phyloP scores from a whole-genome alignment of 2,888 invertebrate genomes.

The Caenorhabditis sulstoni region DNA sequence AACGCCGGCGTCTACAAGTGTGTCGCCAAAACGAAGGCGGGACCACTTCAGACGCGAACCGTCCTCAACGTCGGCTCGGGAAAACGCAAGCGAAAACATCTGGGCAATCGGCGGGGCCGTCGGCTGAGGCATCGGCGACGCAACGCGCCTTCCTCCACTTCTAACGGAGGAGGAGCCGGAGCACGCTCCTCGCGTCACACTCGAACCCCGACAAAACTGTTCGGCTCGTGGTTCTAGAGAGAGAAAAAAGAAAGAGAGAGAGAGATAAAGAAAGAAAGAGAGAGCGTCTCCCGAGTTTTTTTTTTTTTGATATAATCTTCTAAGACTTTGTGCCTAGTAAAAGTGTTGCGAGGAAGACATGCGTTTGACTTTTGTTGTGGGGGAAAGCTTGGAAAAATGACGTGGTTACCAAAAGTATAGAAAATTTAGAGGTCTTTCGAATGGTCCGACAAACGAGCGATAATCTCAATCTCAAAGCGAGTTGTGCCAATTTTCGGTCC shows the following conservation, averaged over 20 bases:
- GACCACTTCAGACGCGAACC: constrained; percentile 74
- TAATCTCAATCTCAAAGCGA: no score
- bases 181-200: constrained; percentile 8
- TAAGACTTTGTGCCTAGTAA: no score
- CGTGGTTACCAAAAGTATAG: no score
- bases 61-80: constrained; percentile 77
- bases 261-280: no score
- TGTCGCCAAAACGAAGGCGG: constrained; percentile 83
- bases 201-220: constrained; percentile 43
- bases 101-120: constrained; percentile 64
- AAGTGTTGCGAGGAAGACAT: no score
- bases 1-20: constrained; percentile 87
- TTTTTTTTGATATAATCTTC: no score
- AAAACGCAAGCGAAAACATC: constrained; percentile 79
- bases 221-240: constrained; percentile 61
- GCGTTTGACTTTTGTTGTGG: no score
- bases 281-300: constrained; percentile 42
- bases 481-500: no score
- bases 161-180: constrained; percentile 1
- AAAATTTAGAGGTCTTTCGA: no score
- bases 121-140: constrained; percentile 67
- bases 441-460: no score
- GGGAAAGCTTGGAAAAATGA: no score
- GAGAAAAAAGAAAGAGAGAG: no score
- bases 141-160: constrained; percentile 39